Percentiles rank a stretch among this genome's conserved stretches.
phyloP scores from a whole-genome alignment of 2,797 vertebrate genomes.

The Cynodonichthys magdalenae region DNA sequence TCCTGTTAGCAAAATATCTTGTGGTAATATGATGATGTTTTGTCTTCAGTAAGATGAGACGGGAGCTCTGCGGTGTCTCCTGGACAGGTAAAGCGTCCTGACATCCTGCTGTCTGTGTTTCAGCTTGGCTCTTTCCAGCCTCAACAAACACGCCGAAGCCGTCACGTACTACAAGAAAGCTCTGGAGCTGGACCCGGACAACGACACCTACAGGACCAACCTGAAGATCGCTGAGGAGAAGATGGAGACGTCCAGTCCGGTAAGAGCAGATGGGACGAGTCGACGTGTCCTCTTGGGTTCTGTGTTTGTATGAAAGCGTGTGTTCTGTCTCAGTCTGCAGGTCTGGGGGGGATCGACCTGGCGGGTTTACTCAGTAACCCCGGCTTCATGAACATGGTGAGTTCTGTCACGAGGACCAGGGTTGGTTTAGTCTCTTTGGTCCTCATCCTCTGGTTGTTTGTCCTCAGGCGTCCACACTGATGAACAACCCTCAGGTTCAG shows the following conservation, averaged over 20 bases:
- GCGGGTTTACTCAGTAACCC: constrained; percentile 94
- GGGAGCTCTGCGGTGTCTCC: no score
- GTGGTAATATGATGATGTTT: no score
- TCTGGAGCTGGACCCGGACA: constrained; percentile 93
- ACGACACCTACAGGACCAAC: constrained; percentile 93
- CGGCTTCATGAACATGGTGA: constrained; percentile 96
- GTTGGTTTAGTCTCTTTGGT: no score
- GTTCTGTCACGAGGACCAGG: no score
- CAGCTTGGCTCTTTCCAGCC: constrained; percentile 92
- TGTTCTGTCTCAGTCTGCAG: constrained; percentile 81
- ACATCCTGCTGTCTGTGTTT: background rate
- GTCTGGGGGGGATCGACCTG: constrained; percentile 89
- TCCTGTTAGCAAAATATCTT: no score
- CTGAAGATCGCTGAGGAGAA: constrained; percentile 95
- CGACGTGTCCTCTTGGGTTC: background rate
- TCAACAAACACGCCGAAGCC: constrained; percentile 93
- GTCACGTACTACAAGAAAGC: constrained; percentile 92
- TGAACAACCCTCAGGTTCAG: constrained; percentile 96
- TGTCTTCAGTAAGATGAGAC: no score
- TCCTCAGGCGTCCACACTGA: constrained; percentile 90
- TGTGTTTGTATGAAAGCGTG: background rate
- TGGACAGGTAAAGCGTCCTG: background rate
- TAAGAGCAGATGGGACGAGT: constrained; percentile 50
- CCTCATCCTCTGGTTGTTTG: background rate
- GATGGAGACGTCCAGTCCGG: constrained; percentile 90